Conservation (phyloP, 2,797 vertebrate genomes). For the Limosa lapponica region DNA sequence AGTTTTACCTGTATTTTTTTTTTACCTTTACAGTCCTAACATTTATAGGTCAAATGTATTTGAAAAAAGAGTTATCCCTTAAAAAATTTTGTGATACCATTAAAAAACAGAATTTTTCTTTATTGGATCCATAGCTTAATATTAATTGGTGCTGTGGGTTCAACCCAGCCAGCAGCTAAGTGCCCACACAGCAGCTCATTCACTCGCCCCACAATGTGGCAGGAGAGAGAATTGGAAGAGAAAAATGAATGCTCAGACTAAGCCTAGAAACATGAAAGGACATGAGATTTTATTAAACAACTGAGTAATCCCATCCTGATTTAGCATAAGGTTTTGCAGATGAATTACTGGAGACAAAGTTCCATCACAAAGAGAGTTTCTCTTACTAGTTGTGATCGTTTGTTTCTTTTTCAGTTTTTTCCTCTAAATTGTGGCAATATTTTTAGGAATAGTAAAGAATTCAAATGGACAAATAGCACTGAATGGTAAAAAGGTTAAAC, state of each 20-base stretch:
- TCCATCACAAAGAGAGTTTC: not conserved
- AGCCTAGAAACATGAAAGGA: not conserved
- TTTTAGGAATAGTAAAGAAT: not conserved
- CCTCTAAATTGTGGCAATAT: not conserved
- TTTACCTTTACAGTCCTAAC: constrained; percentile 10
- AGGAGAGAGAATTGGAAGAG: not conserved
- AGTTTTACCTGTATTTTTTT: not conserved
- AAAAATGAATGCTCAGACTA: not conserved
- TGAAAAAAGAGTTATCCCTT: not conserved
- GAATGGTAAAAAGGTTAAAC: not conserved
- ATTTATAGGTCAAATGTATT: not conserved
- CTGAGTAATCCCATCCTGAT: not conserved
- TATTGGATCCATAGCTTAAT: constrained; percentile 32
- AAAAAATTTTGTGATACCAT: constrained; percentile 37
- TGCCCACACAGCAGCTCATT: not conserved
- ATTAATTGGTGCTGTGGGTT: not conserved
- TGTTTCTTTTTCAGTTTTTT: not conserved
- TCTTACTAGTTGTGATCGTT: not conserved
- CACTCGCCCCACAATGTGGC: accelerated
- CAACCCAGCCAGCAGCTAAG: not conserved
- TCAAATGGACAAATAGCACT: not conserved
- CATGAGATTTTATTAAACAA: not conserved
- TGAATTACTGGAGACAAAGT: not conserved
- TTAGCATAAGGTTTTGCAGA: not conserved
- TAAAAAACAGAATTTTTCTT: constrained; percentile 52